Percentiles rank a stretch among this genome's conserved stretches.
These are phyloP conservation scores for Clarias platycephalus DNA, from an alignment of 2,797 vertebrate genomes.

Conservation along the genomic window DNA sequence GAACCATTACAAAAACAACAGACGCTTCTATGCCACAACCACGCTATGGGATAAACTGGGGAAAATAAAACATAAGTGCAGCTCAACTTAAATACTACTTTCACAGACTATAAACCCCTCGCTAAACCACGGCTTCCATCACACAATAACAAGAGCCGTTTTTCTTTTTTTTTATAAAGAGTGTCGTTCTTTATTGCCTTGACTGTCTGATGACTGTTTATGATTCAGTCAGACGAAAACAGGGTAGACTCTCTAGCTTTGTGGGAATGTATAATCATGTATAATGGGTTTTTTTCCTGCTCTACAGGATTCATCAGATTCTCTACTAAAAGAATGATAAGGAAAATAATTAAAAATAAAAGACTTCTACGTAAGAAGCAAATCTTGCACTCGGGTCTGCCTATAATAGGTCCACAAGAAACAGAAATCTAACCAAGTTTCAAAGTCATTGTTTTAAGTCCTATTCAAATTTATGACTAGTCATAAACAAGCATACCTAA, in stretches of 20 bases:
- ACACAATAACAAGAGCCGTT: constrained; percentile 60
- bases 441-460: neutral
- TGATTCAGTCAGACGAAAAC: constrained; percentile 5
- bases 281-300: neutral
- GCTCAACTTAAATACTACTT: constrained; percentile 43
- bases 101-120: constrained; percentile 42
- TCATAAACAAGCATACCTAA: neutral
- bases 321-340: too few species aligned
- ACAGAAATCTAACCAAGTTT: neutral
- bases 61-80: constrained; percentile 32
- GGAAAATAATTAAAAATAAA: neutral
- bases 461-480: neutral
- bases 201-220: constrained; percentile 44
- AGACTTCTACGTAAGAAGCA: neutral
- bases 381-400: too few species aligned
- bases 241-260: constrained; percentile 8
- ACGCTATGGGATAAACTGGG: constrained; percentile 61
- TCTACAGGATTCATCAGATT: neutral
- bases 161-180: neutral
- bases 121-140: constrained; percentile 54
- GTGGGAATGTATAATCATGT: constrained; percentile 17
- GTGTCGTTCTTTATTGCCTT: constrained; percentile 46
- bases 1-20: constrained; percentile 61
- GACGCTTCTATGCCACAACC: constrained; percentile 57
- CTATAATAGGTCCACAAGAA: neutral